Conservation (phyloP, 2,797 vertebrate species). For the Knipowitschia caucasica region DNA sequence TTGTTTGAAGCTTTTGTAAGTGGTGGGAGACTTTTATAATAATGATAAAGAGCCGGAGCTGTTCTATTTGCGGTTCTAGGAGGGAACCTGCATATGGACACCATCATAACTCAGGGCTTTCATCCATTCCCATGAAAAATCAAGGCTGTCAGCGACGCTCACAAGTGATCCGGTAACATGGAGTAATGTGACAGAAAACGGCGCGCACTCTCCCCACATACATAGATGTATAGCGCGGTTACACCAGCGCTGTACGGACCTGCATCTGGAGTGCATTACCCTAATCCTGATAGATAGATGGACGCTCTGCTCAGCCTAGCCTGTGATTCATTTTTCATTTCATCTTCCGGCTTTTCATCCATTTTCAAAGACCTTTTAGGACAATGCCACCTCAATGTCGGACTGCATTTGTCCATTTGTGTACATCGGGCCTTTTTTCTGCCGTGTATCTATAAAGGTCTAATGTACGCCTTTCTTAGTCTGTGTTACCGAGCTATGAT, state of each 20-base stretch:
- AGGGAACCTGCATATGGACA: constrained; percentile 50
- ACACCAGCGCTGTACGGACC: constrained; percentile 22
- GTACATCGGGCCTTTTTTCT: constrained; percentile 11
- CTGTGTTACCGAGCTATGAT: background rate
- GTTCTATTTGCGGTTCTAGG: constrained; percentile 52
- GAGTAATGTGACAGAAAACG: constrained; percentile 46
- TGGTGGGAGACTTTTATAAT: constrained; percentile 49
- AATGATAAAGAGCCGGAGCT: constrained; percentile 57
- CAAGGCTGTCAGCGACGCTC: constrained; percentile 55
- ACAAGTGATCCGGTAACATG: constrained; percentile 51
- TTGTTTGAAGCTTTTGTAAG: constrained; percentile 26
- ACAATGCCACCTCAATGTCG: constrained; percentile 12
- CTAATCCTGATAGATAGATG: constrained; percentile 60
- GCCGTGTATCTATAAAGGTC: constrained; percentile 5
- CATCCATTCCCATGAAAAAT: constrained; percentile 63
- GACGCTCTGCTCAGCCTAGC: constrained; percentile 35
- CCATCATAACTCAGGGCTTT: constrained; percentile 52
- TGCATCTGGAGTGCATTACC: constrained; percentile 53
- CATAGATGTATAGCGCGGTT: constrained; percentile 17
- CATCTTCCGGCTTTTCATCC: constrained; percentile 34
- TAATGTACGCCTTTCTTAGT: background rate
- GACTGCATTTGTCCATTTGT: constrained; percentile 20
- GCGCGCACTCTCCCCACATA: constrained; percentile 18
- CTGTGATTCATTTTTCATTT: constrained; percentile 35
- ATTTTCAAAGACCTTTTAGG: constrained; percentile 12